Evolutionary conservation across 2,113 vertebrate species (phyloP).

Genomic region (Toxotes jaculatrix): DNA sequence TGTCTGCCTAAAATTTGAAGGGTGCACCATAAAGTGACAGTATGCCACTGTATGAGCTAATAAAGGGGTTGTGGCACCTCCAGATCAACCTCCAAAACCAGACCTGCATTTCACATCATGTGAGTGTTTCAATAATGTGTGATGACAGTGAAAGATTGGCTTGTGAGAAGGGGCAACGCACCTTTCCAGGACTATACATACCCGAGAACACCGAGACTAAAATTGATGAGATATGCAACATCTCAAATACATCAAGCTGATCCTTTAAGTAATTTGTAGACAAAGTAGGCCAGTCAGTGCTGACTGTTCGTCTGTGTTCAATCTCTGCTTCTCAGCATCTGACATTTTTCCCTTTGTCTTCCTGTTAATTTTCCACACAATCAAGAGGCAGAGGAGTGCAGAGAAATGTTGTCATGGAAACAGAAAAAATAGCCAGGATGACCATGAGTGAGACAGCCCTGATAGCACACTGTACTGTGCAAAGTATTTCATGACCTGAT

Average conservation of each 20-base stretch:
- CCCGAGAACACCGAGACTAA: constrained; percentile 31
- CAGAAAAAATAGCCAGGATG: constrained; percentile 68
- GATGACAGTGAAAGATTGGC: constrained; percentile 47
- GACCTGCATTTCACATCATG: constrained; percentile 6
- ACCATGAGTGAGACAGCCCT: constrained; percentile 67
- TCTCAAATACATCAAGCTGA: constrained; percentile 47
- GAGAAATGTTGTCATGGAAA: constrained; percentile 74
- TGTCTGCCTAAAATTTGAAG: constrained; percentile 29
- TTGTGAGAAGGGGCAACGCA: constrained; percentile 43
- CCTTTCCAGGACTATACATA: constrained; percentile 53
- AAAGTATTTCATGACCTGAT: constrained; percentile 61
- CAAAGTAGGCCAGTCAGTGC: constrained; percentile 51
- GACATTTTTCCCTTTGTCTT: constrained; percentile 75
- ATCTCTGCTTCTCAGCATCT: constrained; percentile 49
- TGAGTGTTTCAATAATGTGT: constrained; percentile 39
- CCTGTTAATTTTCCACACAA: constrained; percentile 53
- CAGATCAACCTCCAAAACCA: constrained; percentile 18
- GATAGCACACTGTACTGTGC: constrained; percentile 42
- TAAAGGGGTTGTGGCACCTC: not conserved
- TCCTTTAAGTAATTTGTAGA: constrained; percentile 52
- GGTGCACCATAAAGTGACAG: not conserved
- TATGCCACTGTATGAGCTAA: not conserved
- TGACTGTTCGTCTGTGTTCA: constrained; percentile 45
- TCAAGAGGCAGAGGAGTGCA: constrained; percentile 63
- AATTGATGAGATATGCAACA: constrained; percentile 37